A percentile compares a stretch with the other conserved stretches of the same genome.
phyloP scores from a whole-genome alignment of 2,888 invertebrate species.

The Lasius fuliginosus region DNA sequence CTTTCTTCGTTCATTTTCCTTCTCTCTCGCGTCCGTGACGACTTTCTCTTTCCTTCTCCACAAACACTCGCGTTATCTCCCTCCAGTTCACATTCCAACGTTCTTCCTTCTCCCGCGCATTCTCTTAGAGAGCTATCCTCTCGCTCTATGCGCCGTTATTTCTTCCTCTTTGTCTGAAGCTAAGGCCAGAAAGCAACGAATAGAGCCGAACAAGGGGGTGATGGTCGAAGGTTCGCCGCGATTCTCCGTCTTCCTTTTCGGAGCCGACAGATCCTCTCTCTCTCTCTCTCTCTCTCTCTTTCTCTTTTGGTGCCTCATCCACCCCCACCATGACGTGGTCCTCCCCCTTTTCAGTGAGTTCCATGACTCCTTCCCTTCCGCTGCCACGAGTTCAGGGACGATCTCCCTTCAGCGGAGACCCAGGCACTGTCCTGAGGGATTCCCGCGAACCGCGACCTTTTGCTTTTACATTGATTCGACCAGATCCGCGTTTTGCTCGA shows the following conservation, averaged over 20 bases:
- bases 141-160: conserved; percentile 17
- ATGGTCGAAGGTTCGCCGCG: conserved; percentile 53
- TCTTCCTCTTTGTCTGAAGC: conserved; percentile 19
- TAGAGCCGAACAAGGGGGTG: conserved; percentile 67
- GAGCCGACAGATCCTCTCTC: conserved; percentile 63
- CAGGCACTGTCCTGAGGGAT: conserved; percentile 67
- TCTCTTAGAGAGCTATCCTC: conserved; percentile 59
- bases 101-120: conserved; percentile 39
- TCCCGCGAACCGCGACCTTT: conserved; percentile 69
- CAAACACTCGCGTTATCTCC: conserved; percentile 3
- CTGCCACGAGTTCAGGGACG: conserved; percentile 81
- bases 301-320: conserved; percentile 66
- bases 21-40: conserved; percentile 16
- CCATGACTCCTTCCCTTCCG: conserved; percentile 78
- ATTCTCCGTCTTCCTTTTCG: conserved; percentile 48
- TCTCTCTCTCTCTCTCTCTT: conserved; percentile 57
- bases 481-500: conserved; percentile 29
- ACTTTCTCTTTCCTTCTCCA: conserved; percentile 59
- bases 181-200: conserved; percentile 58
- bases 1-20: conserved; percentile 12
- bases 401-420: conserved; percentile 79
- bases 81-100: conserved; percentile 24
- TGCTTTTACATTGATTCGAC: conserved; percentile 50
- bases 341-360: conserved; percentile 60
- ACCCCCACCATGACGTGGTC: conserved; percentile 60